These are phyloP conservation scores for Campylorhamphus procurvoides DNA, from an alignment of 2,113 vertebrate genomes.

Conservation along the genomic window DNA sequence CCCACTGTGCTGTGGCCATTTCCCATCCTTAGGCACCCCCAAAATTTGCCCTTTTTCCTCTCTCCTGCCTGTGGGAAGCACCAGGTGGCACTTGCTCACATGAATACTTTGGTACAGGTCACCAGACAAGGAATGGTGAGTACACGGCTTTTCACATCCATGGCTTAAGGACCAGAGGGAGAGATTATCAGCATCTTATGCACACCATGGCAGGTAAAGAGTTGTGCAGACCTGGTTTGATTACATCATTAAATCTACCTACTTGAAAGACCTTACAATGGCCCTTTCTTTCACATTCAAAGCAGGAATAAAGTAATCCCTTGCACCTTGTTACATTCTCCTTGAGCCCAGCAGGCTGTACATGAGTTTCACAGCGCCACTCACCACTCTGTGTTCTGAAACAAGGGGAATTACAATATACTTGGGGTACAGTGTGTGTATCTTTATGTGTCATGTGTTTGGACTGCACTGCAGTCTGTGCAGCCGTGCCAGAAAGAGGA, in stretches of 20 bases:
- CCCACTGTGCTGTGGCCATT: accelerated
- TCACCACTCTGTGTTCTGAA: not conserved
- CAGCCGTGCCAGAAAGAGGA: not conserved
- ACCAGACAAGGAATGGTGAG: not conserved
- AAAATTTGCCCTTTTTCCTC: not conserved
- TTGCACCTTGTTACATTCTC: not conserved
- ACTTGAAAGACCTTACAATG: not conserved
- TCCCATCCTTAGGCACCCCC: not conserved
- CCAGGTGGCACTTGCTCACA: accelerated
- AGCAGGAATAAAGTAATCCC: not conserved
- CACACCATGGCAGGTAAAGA: not conserved
- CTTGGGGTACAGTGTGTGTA: not conserved
- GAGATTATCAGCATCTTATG: not conserved
- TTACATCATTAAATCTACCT: not conserved
- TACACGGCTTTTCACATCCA: not conserved
- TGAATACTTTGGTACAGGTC: not conserved
- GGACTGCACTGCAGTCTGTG: not conserved
- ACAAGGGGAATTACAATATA: not conserved
- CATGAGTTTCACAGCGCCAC: not conserved
- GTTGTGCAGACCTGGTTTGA: not conserved
- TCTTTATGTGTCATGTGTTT: not conserved
- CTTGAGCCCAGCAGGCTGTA: not conserved
- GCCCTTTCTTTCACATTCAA: not conserved
- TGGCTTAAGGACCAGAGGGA: not conserved
- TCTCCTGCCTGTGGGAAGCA: not conserved